Base-by-base conservation (phyloP, 2,888 invertebrate species). In the Resseliella maxima region DNA sequence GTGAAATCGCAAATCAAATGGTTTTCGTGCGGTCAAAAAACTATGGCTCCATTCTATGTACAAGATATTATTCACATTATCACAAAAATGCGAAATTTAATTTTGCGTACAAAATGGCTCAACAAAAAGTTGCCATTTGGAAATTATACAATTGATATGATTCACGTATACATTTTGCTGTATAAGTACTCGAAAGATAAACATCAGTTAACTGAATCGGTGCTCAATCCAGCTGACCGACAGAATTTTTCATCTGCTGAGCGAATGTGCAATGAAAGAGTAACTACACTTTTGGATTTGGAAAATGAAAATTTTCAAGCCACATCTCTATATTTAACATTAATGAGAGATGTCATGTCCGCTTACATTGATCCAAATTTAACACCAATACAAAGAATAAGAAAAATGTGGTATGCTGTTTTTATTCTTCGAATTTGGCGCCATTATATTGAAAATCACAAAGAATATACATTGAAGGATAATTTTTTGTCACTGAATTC, bases 21-120 rank as follows among this genome's bases (percentile, higher is more conserved):
- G 21, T 83, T 83, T 83, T 36, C 38, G 6, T n/a, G 0, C 0
- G 0, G 18, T n/a, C 0, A 8, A 38, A 38, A n/a, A 6, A 36
- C 2, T 18, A 2, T 31, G 1, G 15, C 1, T 15, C 38, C 38
- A n/a, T n/a, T 38, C 1, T 83, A 83, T 83, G n/a, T 83, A 8
- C 83, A 83, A 38, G 83, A 83, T 38, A 83, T 24, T 8, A 83
- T 83, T n/a, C 83, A 83, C 18, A 21, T 83, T n/a, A 12, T 1
- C 0, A 83, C 83, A 38, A 83, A 83, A 38, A 0, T 83, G 6
- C 18, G 83, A 83, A 83, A 83, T 31, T 38, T 83, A 0, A 3
- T 83, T 21, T 21, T 83, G 38, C 21, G 24, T n/a, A 83, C 83
- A 12, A 38, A 8, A 24, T 38, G n/a, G 3, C 0, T 2, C 12